Conservation (phyloP, 1,140 invertebrate genomes). For the Dendrolimus punctatus region DNA sequence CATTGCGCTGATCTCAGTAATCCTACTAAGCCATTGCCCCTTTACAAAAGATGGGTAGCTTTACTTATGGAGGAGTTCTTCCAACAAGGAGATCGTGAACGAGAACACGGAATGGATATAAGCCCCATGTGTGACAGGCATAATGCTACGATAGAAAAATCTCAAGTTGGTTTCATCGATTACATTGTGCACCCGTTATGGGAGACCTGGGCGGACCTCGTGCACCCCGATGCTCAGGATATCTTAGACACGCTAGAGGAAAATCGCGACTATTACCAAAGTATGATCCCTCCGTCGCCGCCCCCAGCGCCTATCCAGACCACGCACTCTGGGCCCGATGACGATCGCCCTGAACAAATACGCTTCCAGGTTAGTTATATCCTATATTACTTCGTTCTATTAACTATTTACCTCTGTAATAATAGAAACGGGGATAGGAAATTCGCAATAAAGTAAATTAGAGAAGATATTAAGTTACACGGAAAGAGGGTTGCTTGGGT, state of each 20-base stretch:
- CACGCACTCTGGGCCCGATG: slow-evolving; percentile 64
- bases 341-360: slow-evolving; percentile 75
- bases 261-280: slow-evolving; percentile 98
- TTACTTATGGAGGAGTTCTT: slow-evolving; percentile 98
- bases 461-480: no score
- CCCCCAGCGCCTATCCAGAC: slow-evolving; percentile 76
- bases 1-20: slow-evolving; percentile 99
- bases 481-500: no score
- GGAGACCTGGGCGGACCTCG: slow-evolving; percentile 99
- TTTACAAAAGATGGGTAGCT: slow-evolving; percentile 95
- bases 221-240: slow-evolving; percentile 98
- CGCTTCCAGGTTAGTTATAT: slow-evolving; percentile 75
- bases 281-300: slow-evolving; percentile 86
- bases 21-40: slow-evolving; percentile 96
- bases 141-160: slow-evolving; percentile 97
- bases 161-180: slow-evolving; percentile 99
- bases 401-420: no score
- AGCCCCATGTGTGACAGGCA: slow-evolving; percentile 98
- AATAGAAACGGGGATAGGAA: no score
- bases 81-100: slow-evolving; percentile 94
- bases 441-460: no score
- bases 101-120: slow-evolving; percentile 94
- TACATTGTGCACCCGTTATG: slow-evolving; percentile 99
- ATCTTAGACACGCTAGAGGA: slow-evolving; percentile 98
- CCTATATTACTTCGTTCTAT: background rate